Evolutionary conservation across 2,888 invertebrate species (phyloP).

Genomic region (Philhelius pedissequus): DNA sequence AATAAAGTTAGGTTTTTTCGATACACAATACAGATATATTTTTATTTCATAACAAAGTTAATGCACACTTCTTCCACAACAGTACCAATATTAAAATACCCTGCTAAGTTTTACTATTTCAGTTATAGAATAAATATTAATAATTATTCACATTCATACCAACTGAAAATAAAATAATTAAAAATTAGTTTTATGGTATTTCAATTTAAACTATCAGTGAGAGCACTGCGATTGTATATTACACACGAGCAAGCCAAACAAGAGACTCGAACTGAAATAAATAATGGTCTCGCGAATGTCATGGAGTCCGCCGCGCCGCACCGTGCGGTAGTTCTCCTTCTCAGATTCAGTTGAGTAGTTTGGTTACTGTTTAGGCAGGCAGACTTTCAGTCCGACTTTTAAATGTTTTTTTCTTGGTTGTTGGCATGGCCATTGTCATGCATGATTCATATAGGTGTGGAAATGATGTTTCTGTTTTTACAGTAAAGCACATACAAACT

Average conservation of each 20-base stretch:
- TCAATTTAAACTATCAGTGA: conserved; percentile 63
- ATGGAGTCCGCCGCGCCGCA: no score
- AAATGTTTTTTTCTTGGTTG: no score
- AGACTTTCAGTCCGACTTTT: no score
- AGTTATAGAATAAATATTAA: neutral
- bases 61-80: conserved; percentile 4
- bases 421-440: no score
- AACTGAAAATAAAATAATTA: conserved; percentile 21
- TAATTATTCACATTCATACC: conserved; percentile 34
- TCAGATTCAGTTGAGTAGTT: no score
- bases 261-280: conserved; percentile 71
- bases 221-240: conserved; percentile 60
- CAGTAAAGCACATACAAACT: no score
- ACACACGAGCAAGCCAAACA: conserved; percentile 71
- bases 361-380: no score
- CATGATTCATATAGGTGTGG: no score
- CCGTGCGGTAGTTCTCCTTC: no score
- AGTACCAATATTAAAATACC: neutral
- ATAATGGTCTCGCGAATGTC: no score
- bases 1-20: neutral
- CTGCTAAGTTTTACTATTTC: neutral
- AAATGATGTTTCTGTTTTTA: no score
- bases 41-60: neutral
- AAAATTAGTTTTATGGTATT: conserved; percentile 41
- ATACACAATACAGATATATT: neutral